phyloP scores from a whole-genome alignment of 2,113 vertebrate species.

The Cynoglossus semilaevis region DNA sequence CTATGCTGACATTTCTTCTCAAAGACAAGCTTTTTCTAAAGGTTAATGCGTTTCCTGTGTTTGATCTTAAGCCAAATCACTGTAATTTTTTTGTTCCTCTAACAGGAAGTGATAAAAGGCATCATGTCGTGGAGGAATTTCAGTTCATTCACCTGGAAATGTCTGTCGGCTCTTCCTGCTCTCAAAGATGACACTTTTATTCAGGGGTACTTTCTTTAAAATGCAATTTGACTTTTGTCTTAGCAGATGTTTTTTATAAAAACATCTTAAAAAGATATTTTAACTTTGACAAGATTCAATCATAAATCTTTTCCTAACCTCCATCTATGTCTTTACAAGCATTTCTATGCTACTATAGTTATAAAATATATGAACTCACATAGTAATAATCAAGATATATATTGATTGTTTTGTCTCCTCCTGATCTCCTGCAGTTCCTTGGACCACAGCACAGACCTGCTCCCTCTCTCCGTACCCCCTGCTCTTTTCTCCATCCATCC shows the following conservation, averaged over 20 bases:
- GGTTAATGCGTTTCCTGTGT: too few relatives aligned
- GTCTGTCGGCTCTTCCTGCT: constrained; percentile 52
- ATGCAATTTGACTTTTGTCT: not conserved
- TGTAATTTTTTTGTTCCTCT: not conserved
- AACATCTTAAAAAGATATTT: too few relatives aligned
- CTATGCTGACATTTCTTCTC: not conserved
- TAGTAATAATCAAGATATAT: too few relatives aligned
- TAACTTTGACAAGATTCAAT: too few relatives aligned
- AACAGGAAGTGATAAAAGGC: constrained; percentile 81
- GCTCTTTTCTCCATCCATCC: constrained; percentile 35
- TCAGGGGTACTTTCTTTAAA: too few relatives aligned
- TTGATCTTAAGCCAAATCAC: too few relatives aligned
- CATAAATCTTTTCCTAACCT: too few relatives aligned
- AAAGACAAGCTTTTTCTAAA: too few relatives aligned
- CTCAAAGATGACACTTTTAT: constrained; percentile 3
- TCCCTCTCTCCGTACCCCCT: constrained; percentile 41
- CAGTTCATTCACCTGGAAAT: constrained; percentile 58
- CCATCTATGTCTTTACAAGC: too few relatives aligned
- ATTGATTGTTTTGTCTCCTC: constrained; percentile 13
- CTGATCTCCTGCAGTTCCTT: constrained; percentile 46
- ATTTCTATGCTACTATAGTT: too few relatives aligned
- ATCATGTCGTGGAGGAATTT: constrained; percentile 84
- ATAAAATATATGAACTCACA: too few relatives aligned
- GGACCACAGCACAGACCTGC: constrained; percentile 47
- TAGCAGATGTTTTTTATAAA: too few relatives aligned